Percentiles rank a stretch among this genome's conserved stretches.
Evolutionary conservation across 2,113 vertebrate genomes (phyloP).

Genomic region (Periophthalmodon schlosseri): DNA sequence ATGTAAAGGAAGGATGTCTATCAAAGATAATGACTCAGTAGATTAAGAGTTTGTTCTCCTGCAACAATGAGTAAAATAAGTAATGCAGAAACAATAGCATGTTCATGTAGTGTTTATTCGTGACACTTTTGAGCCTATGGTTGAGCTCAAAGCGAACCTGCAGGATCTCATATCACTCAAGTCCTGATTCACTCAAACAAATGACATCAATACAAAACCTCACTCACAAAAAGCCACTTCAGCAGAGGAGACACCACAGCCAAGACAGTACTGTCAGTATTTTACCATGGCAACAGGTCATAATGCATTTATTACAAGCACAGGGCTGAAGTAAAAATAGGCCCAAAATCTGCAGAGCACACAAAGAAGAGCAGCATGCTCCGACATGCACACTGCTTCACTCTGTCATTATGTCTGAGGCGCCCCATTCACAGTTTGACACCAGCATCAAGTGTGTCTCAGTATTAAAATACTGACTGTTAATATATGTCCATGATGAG

Average conservation of each 20-base stretch:
- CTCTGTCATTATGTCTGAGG: slow-evolving; percentile 42
- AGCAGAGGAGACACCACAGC: slow-evolving; percentile 33
- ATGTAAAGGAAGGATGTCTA: slow-evolving; percentile 38
- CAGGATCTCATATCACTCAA: slow-evolving; percentile 12
- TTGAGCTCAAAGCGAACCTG: slow-evolving; percentile 62
- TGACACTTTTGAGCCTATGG: slow-evolving; percentile 58
- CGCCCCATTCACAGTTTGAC: slow-evolving; percentile 54
- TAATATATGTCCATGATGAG: slow-evolving; percentile 21
- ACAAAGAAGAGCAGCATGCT: slow-evolving; percentile 57
- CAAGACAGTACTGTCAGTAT: slow-evolving; percentile 32
- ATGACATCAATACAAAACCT: slow-evolving; percentile 38
- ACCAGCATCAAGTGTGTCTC: slow-evolving; percentile 61
- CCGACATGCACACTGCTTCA: slow-evolving; percentile 51
- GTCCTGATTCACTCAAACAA: slow-evolving; percentile 26
- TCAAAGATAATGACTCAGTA: slow-evolving; percentile 59
- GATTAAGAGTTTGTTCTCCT: slow-evolving; percentile 15
- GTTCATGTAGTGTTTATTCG: slow-evolving; percentile 65
- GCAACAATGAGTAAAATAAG: neutral
- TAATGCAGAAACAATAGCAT: slow-evolving; percentile 2
- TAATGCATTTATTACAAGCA: slow-evolving; percentile 52
- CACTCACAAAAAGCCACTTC: slow-evolving; percentile 34
- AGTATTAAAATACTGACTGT: slow-evolving; percentile 28
- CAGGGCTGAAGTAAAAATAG: slow-evolving; percentile 55
- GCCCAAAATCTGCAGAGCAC: slow-evolving; percentile 43
- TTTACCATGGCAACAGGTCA: slow-evolving; percentile 31